phyloP scores from a whole-genome alignment of 2,113 vertebrate genomes.

The Mobula hypostoma region DNA sequence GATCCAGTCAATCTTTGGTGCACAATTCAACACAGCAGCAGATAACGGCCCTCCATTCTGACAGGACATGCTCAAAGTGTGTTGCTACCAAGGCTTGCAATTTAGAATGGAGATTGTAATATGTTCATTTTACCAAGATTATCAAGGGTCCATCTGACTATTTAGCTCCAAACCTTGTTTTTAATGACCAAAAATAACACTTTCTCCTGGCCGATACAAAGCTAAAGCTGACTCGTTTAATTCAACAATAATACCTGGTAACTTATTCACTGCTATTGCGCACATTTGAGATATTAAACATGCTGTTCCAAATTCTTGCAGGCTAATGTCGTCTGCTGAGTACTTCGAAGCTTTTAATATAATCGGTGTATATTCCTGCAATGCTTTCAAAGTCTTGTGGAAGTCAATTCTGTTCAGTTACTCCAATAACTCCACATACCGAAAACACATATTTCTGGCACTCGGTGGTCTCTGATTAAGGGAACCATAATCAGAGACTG shows the following conservation, averaged over 20 bases:
- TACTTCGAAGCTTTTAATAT: conserved; percentile 24
- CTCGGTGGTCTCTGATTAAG: conserved; percentile 17
- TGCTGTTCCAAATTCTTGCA: conserved; percentile 28
- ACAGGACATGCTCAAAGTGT: conserved; percentile 15
- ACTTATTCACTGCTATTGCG: conserved; percentile 29
- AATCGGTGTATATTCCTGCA: not conserved
- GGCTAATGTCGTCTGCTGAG: conserved; percentile 8
- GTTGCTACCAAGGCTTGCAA: conserved; percentile 4
- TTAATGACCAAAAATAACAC: not conserved
- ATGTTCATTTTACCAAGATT: conserved; percentile 12
- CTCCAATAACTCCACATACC: conserved; percentile 9
- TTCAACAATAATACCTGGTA: conserved; percentile 1
- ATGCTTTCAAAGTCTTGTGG: not conserved
- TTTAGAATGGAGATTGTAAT: not conserved
- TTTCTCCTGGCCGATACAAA: conserved; percentile 13
- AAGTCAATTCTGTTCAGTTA: not conserved
- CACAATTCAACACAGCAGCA: conserved; percentile 19
- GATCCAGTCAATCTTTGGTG: conserved; percentile 2
- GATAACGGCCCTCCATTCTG: not conserved
- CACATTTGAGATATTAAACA: conserved; percentile 35
- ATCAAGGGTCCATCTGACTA: conserved; percentile 19
- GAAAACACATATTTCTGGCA: conserved; percentile 17
- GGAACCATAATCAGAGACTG: not conserved
- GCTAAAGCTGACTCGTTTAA: conserved; percentile 13
- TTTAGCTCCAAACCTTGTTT: not conserved